These are phyloP conservation scores for Sclerurus mexicanus DNA, from an alignment of 2,113 vertebrate genomes.

Conservation along the genomic window DNA sequence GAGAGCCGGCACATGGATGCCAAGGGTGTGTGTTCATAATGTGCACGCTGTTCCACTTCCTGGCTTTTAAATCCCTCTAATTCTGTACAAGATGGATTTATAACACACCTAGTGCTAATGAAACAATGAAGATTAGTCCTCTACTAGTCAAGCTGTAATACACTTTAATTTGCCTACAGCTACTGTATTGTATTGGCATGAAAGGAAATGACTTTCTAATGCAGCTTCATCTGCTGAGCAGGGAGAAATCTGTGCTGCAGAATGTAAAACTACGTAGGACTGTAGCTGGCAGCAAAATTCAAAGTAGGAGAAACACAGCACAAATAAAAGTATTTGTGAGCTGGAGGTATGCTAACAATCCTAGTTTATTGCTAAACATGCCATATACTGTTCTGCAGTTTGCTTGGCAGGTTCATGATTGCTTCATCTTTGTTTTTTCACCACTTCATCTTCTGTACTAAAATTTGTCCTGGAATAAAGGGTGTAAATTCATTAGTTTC, in stretches of 20 bases:
- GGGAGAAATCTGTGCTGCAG: constrained; percentile 68
- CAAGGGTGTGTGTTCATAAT: neutral
- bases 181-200: constrained; percentile 34
- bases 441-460: neutral
- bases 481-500: neutral
- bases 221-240: constrained; percentile 62
- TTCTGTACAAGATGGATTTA: constrained; percentile 69
- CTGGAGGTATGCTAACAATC: constrained; percentile 59
- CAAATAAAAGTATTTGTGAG: constrained; percentile 61
- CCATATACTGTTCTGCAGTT: neutral
- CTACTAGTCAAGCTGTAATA: constrained; percentile 50
- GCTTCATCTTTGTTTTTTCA: neutral
- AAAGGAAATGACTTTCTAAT: constrained; percentile 73
- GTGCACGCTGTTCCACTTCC: neutral
- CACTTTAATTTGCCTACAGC: constrained; percentile 66
- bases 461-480: neutral
- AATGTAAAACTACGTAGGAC: constrained; percentile 53
- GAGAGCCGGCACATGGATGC: neutral
- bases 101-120: constrained; percentile 56
- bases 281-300: constrained; percentile 67
- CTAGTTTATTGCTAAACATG: constrained; percentile 42
- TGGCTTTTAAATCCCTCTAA: neutral
- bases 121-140: constrained; percentile 68
- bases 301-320: constrained; percentile 54
- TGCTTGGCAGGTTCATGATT: neutral